A percentile compares a stretch with the other conserved stretches of the same genome.
Evolutionary conservation across 2,797 vertebrate genomes (phyloP).

Genomic region (Sus cebifrons): DNA sequence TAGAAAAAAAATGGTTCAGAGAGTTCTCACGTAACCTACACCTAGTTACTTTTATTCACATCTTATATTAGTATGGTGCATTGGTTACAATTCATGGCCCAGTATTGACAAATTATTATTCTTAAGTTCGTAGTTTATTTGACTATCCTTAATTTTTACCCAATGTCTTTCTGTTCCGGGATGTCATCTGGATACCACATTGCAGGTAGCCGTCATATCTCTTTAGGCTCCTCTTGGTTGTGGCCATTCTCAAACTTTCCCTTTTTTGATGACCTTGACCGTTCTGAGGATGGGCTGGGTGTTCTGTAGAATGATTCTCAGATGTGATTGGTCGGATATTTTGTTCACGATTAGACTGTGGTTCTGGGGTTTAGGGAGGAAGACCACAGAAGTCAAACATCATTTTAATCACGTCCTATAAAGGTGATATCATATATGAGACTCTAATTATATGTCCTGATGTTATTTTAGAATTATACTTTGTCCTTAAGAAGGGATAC

Average conservation of each 20-base stretch:
- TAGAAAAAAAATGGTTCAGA: background rate
- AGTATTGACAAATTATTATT: constrained; percentile 53
- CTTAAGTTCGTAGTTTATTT: constrained; percentile 15
- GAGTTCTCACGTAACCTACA: background rate
- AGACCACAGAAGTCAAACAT: background rate
- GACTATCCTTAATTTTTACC: constrained; percentile 31
- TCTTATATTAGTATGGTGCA: constrained; percentile 8
- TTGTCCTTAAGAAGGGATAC: constrained; percentile 5
- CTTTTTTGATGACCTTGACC: background rate
- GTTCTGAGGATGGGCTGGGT: background rate
- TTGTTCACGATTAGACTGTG: background rate
- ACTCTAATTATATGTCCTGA: background rate
- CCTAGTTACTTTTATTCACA: constrained; percentile 61
- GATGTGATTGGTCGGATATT: background rate
- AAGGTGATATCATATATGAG: background rate
- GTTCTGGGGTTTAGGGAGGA: background rate
- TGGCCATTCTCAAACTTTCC: background rate
- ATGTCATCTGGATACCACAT: background rate
- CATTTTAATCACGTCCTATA: background rate
- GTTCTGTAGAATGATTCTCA: background rate
- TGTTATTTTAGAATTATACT: constrained; percentile 3
- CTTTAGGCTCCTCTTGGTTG: background rate
- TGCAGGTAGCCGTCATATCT: background rate
- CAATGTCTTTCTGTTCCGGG: background rate
- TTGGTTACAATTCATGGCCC: constrained; percentile 74